A percentile compares a stretch with the other conserved stretches of the same genome.
Evolutionary conservation across 2,797 vertebrate species (phyloP).

Genomic region (Pantherophis vulpinus): DNA sequence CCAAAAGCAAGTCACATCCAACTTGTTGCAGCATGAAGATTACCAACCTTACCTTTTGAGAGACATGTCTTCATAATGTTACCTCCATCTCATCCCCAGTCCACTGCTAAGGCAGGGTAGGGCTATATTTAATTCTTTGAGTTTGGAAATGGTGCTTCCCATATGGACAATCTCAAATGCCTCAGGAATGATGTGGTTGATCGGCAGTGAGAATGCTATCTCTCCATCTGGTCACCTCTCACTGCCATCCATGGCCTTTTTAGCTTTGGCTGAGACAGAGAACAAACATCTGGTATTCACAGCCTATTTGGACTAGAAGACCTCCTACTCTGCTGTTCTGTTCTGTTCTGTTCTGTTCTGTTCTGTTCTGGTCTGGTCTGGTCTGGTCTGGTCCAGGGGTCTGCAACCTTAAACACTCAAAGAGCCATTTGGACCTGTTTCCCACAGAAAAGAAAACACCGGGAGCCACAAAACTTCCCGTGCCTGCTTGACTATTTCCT

Average conservation of each 20-base stretch:
- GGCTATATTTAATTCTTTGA: background rate
- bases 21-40: background rate
- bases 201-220: background rate
- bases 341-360: no score
- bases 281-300: background rate
- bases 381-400: no score
- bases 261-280: background rate
- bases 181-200: background rate
- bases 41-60: background rate
- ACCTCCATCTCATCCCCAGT: background rate
- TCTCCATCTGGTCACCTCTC: background rate
- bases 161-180: background rate
- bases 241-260: background rate
- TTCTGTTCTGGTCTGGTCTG: no score
- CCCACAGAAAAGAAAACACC: no score
- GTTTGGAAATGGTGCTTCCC: background rate
- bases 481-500: no score
- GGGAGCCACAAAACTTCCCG: no score
- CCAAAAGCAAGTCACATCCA: background rate
- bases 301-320: background rate
- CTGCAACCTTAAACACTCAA: no score
- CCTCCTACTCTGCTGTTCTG: no score
- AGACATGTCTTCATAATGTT: background rate
- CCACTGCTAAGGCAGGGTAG: background rate
- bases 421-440: no score